Percentiles rank a stretch among this genome's conserved stretches.
Conservation (phyloP, 35 echinoderm and acorn worm species). For the Ophiothrix spiculata region DNA sequence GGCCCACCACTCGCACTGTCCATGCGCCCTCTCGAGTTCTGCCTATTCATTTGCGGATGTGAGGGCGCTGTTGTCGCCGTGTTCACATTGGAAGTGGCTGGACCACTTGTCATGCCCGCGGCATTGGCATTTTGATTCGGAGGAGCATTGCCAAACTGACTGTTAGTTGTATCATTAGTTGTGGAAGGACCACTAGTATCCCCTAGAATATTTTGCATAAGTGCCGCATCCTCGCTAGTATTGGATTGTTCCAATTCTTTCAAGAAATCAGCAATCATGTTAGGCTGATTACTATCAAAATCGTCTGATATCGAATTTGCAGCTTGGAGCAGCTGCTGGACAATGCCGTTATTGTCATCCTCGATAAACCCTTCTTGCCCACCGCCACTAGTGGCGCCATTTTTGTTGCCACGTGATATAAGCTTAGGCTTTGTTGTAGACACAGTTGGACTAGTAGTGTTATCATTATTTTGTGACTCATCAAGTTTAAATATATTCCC, state of each 20-base stretch:
- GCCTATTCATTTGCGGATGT: neutral
- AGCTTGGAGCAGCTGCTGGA: slow-evolving; percentile 71
- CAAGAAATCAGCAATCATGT: slow-evolving; percentile 70
- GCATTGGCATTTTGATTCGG: neutral
- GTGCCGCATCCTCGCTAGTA: neutral
- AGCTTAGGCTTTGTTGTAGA: slow-evolving; percentile 72
- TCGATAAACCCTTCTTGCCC: slow-evolving; percentile 10
- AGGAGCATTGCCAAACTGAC: neutral
- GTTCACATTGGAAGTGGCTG: neutral
- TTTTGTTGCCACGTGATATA: neutral
- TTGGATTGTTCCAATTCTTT: slow-evolving; percentile 67
- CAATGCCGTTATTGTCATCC: slow-evolving; percentile 45
- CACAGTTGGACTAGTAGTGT: slow-evolving; percentile 80
- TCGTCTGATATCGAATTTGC: slow-evolving; percentile 52
- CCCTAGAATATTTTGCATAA: slow-evolving; percentile 14
- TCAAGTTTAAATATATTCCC: slow-evolving; percentile 20
- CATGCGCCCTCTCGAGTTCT: neutral
- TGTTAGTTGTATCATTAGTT: neutral
- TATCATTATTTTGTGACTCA: slow-evolving; percentile 55
- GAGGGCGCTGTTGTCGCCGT: neutral
- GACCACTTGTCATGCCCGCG: neutral
- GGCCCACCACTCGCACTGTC: neutral
- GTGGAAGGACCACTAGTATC: neutral
- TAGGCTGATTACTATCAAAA: slow-evolving; percentile 52
- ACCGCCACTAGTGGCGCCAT: neutral